Conservation (phyloP, 2,113 vertebrate species). For the Rattus rattus region DNA sequence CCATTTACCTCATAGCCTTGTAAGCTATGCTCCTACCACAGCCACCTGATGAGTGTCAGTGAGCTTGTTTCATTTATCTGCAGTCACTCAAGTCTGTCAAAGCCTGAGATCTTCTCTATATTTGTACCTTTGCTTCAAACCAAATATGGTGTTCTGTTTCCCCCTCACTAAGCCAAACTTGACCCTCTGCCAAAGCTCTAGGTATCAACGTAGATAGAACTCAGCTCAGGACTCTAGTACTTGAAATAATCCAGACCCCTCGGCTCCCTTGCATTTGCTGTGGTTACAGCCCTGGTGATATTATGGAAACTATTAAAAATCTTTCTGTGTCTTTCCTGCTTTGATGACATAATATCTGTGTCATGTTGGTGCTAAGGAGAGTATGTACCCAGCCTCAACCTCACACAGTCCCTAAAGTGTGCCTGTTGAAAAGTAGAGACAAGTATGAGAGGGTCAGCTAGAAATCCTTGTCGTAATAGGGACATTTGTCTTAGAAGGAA, state of each 20-base stretch:
- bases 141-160: background rate
- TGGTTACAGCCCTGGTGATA: background rate
- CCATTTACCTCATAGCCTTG: background rate
- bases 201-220: background rate
- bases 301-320: background rate
- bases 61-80: background rate
- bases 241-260: background rate
- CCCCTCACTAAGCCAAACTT: background rate
- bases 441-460: background rate
- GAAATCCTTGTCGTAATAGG: background rate
- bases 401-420: background rate
- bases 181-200: background rate
- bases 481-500: background rate
- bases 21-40: background rate
- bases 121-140: slow-evolving; percentile 23
- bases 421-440: background rate
- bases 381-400: background rate
- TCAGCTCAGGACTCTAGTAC: background rate
- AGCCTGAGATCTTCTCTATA: background rate
- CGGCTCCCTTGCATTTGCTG: background rate
- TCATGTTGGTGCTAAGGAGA: background rate
- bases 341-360: background rate
- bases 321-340: background rate
- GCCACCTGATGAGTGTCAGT: background rate
- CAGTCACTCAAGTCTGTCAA: background rate